These are phyloP conservation scores for Onychomys leucogaster DNA, from an alignment of 2,797 vertebrate genomes.

Conservation along the genomic window DNA sequence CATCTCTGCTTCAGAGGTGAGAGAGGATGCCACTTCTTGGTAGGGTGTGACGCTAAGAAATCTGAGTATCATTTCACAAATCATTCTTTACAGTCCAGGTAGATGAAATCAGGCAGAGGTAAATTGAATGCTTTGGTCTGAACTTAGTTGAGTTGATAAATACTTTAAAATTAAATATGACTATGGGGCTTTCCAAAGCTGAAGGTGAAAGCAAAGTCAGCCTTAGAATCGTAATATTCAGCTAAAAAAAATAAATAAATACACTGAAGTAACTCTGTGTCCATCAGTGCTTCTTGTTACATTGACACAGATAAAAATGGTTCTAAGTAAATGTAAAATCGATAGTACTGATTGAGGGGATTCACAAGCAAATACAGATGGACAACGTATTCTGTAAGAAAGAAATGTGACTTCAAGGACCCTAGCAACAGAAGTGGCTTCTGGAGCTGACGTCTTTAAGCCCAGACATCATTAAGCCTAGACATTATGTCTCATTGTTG, in stretches of 20 bases:
- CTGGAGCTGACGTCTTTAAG: not conserved
- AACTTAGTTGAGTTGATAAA: not conserved
- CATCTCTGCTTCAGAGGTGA: not conserved
- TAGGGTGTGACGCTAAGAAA: not conserved
- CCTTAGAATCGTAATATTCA: not conserved
- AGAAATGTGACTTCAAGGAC: not conserved
- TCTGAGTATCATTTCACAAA: not conserved
- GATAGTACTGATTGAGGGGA: not conserved
- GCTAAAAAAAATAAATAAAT: not conserved
- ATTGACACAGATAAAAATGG: constrained; percentile 1
- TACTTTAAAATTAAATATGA: not conserved
- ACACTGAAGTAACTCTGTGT: not conserved
- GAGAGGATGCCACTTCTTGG: not conserved
- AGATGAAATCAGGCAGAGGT: not conserved
- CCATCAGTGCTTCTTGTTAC: not conserved
- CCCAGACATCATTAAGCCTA: fast-evolving
- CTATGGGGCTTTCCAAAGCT: not conserved
- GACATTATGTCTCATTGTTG: not conserved
- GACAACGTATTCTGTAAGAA: not conserved
- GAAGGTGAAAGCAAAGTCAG: not conserved
- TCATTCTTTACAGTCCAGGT: not conserved
- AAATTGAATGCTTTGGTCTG: not conserved
- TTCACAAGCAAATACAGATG: not conserved
- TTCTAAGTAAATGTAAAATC: constrained; percentile 18
- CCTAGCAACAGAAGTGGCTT: not conserved